A percentile compares a stretch with the other conserved stretches of the same genome.
These are phyloP conservation scores for Regulus satrapa DNA, from an alignment of 2,113 vertebrate species.

Conservation along the genomic window DNA sequence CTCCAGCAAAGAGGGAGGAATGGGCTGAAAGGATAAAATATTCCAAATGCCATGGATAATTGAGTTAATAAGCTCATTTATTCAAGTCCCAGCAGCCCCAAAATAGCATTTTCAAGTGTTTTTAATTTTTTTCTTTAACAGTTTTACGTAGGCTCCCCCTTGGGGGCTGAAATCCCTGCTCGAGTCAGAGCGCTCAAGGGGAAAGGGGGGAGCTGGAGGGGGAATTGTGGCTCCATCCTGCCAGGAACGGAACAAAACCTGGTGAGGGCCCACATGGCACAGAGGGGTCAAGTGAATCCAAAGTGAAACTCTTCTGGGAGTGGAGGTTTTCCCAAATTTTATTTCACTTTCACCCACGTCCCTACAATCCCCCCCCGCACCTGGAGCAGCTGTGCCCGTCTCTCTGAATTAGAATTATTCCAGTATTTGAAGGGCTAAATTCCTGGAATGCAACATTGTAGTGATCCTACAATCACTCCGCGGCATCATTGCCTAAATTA, in stretches of 20 bases:
- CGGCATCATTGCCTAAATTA: not conserved
- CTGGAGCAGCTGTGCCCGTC: not conserved
- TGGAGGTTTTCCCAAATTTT: not conserved
- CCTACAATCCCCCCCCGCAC: not conserved
- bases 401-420: no score
- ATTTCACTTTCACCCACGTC: not conserved
- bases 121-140: not conserved
- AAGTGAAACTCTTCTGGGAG: not conserved
- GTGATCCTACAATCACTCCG: not conserved
- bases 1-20: not conserved
- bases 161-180: not conserved
- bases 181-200: not conserved
- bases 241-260: not conserved
- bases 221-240: not conserved
- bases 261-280: fast-evolving
- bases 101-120: conserved; percentile 36
- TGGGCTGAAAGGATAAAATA: not conserved
- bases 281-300: not conserved
- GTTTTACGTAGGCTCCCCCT: not conserved
- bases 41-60: not conserved
- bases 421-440: not conserved
- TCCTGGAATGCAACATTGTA: not conserved
- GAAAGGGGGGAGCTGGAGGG: not conserved
- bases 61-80: conserved; percentile 16
- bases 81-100: not conserved